phyloP scores from a whole-genome alignment of 2,797 vertebrate species.

The Galagoides demidoff region DNA sequence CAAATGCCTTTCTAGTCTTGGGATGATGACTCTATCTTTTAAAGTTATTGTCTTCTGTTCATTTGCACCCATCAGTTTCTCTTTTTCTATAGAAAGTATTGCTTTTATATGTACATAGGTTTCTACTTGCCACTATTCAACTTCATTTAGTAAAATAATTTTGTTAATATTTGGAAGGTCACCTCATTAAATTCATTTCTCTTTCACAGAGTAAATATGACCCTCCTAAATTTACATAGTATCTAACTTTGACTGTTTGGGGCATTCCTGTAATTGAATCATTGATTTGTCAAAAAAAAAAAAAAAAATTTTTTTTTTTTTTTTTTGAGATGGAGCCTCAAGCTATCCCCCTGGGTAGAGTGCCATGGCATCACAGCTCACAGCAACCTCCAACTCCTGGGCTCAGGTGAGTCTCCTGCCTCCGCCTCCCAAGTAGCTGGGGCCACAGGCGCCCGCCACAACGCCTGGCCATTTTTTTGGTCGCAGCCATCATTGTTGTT shows the following conservation, averaged over 20 bases:
- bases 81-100: background rate
- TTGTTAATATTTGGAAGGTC: slow-evolving; percentile 35
- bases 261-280: background rate
- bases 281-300: slow-evolving; percentile 51
- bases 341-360: no score
- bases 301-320: no score
- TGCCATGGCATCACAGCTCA: no score
- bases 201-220: slow-evolving; percentile 30
- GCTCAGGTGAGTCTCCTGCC: no score
- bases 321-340: no score
- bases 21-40: background rate
- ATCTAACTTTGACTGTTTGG: background rate
- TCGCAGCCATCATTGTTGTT: no score
- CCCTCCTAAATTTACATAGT: background rate
- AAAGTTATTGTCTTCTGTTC: slow-evolving; percentile 40
- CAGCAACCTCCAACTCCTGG: no score
- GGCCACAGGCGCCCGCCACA: no score
- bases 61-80: background rate
- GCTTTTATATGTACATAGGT: background rate
- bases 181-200: background rate
- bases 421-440: no score
- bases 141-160: background rate
- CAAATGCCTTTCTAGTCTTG: background rate
- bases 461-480: no score
- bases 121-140: slow-evolving; percentile 39